Conservation (phyloP, 2,797 vertebrate genomes). For the Sternotherus odoratus region DNA sequence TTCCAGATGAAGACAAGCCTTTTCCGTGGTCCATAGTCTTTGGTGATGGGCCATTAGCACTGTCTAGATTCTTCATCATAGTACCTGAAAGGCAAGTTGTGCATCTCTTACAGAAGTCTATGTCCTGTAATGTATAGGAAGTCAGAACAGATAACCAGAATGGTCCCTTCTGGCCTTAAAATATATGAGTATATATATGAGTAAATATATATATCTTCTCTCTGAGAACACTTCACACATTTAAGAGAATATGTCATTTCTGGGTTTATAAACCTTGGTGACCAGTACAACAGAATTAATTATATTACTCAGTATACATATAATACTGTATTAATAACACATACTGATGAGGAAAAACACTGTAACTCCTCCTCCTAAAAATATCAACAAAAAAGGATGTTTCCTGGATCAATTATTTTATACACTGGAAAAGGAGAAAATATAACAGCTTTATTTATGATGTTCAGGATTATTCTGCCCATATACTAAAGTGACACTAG, state of each 20-base stretch:
- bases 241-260: background rate
- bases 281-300: background rate
- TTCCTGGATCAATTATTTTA: background rate
- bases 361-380: background rate
- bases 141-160: background rate
- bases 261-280: background rate
- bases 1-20: too few relatives aligned
- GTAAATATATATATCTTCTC: background rate
- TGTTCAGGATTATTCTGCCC: too few relatives aligned
- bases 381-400: background rate
- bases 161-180: background rate
- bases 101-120: too few relatives aligned
- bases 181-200: rapidly evolving
- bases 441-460: background rate
- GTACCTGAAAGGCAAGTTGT: too few relatives aligned
- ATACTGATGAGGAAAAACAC: background rate
- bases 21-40: too few relatives aligned
- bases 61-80: too few relatives aligned
- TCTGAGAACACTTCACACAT: background rate
- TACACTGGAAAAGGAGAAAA: background rate
- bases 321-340: background rate
- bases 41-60: too few relatives aligned
- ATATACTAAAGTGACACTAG: background rate
- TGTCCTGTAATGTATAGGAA: too few relatives aligned
- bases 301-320: background rate